These are phyloP conservation scores for Kryphioiulus occultus DNA, from an alignment of 2,888 invertebrate species.

Conservation along the genomic window DNA sequence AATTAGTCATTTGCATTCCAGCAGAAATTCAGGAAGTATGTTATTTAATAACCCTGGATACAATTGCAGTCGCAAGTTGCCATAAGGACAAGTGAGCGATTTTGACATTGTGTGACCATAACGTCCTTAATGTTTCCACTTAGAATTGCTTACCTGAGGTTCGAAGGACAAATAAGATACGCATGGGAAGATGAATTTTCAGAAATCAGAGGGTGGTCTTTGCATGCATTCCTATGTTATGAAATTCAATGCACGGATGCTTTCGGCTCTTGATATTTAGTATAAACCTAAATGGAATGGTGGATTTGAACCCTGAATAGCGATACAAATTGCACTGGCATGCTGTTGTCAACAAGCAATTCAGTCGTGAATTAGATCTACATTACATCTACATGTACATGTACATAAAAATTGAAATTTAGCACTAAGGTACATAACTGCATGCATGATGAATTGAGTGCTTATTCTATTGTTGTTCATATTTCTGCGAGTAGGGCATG, in stretches of 20 bases:
- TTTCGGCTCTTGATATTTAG: neutral
- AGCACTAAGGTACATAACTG: too few relatives aligned
- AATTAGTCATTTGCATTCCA: neutral
- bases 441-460: too few relatives aligned
- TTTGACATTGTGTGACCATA: neutral
- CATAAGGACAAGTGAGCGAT: neutral
- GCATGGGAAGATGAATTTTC: neutral
- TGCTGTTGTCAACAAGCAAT: neutral
- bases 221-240: neutral
- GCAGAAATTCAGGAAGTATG: neutral
- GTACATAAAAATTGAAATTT: too few relatives aligned
- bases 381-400: too few relatives aligned
- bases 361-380: neutral
- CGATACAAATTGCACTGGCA: neutral
- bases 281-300: neutral
- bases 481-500: too few relatives aligned
- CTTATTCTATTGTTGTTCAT: too few relatives aligned
- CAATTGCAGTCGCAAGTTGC: neutral
- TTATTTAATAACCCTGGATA: neutral
- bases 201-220: slow-evolving; percentile 7
- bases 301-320: neutral
- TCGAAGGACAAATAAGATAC: neutral
- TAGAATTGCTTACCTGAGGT: neutral
- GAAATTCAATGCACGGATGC: neutral
- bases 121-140: neutral